Base-by-base conservation (phyloP, 2,797 vertebrate species). In the Microctenopoma stevenorrisi region DNA sequence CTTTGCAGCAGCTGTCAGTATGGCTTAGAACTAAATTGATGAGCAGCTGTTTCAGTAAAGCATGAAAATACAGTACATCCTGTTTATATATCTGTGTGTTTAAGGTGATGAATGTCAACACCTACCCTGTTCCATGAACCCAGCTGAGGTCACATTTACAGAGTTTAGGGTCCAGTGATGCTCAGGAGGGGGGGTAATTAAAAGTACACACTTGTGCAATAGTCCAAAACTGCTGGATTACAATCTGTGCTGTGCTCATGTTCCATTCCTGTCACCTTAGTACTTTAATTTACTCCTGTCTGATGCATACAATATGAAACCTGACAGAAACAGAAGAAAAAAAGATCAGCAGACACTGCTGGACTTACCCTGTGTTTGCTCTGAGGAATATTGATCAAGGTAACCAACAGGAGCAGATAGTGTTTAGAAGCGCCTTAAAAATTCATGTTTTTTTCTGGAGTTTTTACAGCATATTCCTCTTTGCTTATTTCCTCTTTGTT, bases 21-120 rank as follows among this genome's bases (percentile, higher is more conserved):
- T 28, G 30, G 56, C 64, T 79, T 33, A 44, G 37, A 67, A 42
- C 38, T 4, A 40, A 79, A 87, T 14, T 83, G 90, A 89, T 78
- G 66, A 44, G 71, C 37, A 4, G 50, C 68, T 76, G 76, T 86
- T 74, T 49, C 44, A 56, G 53, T 9, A 4, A 38, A 9, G 46
- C 30, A 25, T 66, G 81, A 43, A 18, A 88, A 73, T 53, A 63
- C 33, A 88, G 72, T 53, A 63, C 33, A 70, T 10, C 48, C 49
- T 26, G 47, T 78, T 75, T 59, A 22, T 22, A 22, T 22, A 22
- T 22, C 22, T 22, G 22, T 22, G 22, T 22, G 22, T 22, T 71
- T 49, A 64, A 71, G 63, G 77, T 62, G 76, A 73, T 44, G 64
- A 68, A 71, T 58, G 69, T 11, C 11, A 37, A 44, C 63, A 15